phyloP scores from a whole-genome alignment of 2,797 vertebrate genomes.

The Parauchenoglanis ngamensis region DNA sequence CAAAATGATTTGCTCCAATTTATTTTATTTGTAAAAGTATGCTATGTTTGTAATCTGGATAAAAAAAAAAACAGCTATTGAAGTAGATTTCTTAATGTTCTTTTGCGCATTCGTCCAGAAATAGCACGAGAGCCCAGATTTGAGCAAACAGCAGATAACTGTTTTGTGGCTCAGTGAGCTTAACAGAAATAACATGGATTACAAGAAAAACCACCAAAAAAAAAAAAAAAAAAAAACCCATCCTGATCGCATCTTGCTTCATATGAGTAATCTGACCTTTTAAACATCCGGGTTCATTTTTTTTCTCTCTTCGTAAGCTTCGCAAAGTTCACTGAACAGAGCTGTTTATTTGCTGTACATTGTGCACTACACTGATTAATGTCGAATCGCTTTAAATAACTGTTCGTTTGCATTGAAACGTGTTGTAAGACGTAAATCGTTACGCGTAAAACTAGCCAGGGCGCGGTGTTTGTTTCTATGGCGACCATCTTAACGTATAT shows the following conservation, averaged over 20 bases:
- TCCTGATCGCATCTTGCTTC: not conserved
- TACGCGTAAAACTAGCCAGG: not conserved
- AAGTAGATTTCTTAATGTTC: not conserved
- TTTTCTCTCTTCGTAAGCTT: not conserved
- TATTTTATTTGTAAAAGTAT: not conserved
- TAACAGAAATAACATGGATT: not conserved
- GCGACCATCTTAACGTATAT: not conserved
- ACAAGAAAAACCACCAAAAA: not conserved
- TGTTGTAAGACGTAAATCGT: not conserved
- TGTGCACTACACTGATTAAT: not conserved
- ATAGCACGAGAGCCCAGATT: not conserved
- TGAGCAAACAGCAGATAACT: not conserved
- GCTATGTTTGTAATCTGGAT: not conserved
- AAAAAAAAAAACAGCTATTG: not conserved
- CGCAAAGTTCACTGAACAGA: not conserved
- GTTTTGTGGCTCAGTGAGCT: not conserved
- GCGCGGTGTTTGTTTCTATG: not conserved
- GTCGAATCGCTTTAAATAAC: not conserved
- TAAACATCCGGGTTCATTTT: not conserved
- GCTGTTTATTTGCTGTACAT: conserved; percentile 1
- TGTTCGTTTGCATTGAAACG: not conserved
- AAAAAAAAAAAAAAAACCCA: not conserved
- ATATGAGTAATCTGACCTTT: conserved; percentile 10
- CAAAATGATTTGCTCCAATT: not conserved
- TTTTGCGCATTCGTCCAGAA: not conserved